Percentiles rank a stretch among this genome's conserved stretches.
Evolutionary conservation across 2,797 vertebrate genomes (phyloP).

Genomic region (Macroramphosus scolopax): DNA sequence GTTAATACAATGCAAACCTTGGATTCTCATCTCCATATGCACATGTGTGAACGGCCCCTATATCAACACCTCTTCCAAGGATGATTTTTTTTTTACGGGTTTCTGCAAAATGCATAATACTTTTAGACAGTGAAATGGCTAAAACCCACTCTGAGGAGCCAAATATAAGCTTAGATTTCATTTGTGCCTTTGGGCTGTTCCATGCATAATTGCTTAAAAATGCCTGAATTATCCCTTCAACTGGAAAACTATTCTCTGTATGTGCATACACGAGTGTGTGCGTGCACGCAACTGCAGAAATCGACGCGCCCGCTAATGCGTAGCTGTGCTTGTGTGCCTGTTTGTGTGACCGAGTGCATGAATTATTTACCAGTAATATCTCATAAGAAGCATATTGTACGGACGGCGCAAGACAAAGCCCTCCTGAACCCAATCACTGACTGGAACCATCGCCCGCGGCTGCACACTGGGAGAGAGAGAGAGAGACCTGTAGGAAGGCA

Average conservation of each 20-base stretch:
- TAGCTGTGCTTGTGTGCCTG: constrained; percentile 39
- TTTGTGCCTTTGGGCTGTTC: constrained; percentile 35
- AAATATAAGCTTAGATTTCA: constrained; percentile 40
- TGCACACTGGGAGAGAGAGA: constrained; percentile 5
- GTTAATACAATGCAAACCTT: too few relatives aligned
- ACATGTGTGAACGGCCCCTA: too few relatives aligned
- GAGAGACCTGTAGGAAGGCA: constrained; percentile 31
- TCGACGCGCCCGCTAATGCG: too few relatives aligned
- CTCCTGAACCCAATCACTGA: constrained; percentile 52
- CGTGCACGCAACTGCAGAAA: too few relatives aligned
- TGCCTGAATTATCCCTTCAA: constrained; percentile 57
- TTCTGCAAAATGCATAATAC: too few relatives aligned
- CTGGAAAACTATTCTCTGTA: constrained; percentile 41
- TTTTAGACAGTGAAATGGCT: constrained; percentile 21
- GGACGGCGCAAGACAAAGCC: constrained; percentile 61
- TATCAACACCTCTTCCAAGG: too few relatives aligned
- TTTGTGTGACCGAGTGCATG: constrained; percentile 52
- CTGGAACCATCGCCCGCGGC: constrained; percentile 56
- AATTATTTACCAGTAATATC: constrained; percentile 71
- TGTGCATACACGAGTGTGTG: neutral
- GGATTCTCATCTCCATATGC: too few relatives aligned
- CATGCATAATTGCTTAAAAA: constrained; percentile 49
- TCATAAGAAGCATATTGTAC: constrained; percentile 63
- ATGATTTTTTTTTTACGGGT: too few relatives aligned
- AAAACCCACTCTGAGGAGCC: constrained; percentile 7